Base-by-base conservation (phyloP, 2,113 vertebrate species). In the Campylorhamphus procurvoides region DNA sequence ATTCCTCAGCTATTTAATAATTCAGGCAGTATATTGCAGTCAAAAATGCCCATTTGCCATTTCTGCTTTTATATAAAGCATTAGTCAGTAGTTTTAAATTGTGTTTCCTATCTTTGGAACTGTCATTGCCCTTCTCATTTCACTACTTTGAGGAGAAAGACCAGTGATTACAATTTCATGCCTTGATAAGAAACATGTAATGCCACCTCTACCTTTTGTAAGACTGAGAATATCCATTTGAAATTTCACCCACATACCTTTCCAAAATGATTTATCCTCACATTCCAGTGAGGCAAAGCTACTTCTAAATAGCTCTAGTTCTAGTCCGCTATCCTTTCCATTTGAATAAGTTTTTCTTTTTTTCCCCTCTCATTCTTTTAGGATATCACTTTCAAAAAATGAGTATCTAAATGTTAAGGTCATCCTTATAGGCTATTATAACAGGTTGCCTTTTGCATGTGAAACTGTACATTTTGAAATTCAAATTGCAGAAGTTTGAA, bases 1-100 rank as follows among this genome's bases (percentile, higher is more conserved):
- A 84, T 79, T 96, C 63, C 89, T 93, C 72, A 84, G 73, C 52
- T 97, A 83, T 94, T 97, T 91, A 97, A 95, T 96, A 96, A 97
- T 96, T 97, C 90, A 95, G 73, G 46, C 40, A 71, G 87, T 63
- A 84, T 74, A 66, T 2, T 76, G 80, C 72, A 94, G 93, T 86
- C 47, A 73, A 94, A 96, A 95, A 93, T 9, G 83, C 52, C 84
- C 71, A 78, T 87, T 96, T 93, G 77, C 83, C 72, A 76, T 88
- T 96, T 95, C 55, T 94, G 72, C 71, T 77, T 92, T 92, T 86
- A 31, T 68, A 46, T 64, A 85, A 95, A 91, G 66, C 84, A 50
- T 75, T 95, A 95, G 59, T 94, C 86, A 92, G 50, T 91, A 81
- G 16, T 90, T 95, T 96, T 84, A 77, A 94, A 84, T 86, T 44